These are phyloP conservation scores for Boleophthalmus pectinirostris DNA, from an alignment of 2,113 vertebrate species.

Conservation along the genomic window DNA sequence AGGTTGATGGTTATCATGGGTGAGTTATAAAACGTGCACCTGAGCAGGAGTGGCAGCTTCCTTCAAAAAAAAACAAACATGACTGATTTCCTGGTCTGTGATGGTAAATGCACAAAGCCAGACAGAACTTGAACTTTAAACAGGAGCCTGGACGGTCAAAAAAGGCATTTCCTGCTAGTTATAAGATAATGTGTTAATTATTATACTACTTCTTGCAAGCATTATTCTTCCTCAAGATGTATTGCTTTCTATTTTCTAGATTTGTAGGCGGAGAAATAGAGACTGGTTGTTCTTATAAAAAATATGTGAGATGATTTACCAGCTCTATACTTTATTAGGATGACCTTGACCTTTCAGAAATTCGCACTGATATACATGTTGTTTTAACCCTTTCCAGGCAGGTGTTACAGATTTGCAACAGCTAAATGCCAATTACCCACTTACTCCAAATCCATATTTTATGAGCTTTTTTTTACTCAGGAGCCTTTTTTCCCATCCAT, in stretches of 20 bases:
- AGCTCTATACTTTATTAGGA: too few species aligned
- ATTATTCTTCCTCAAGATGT: not conserved
- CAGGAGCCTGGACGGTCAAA: not conserved
- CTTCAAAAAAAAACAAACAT: not conserved
- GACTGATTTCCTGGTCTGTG: not conserved
- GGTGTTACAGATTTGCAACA: too few species aligned
- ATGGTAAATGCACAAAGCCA: not conserved
- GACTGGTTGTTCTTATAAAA: too few species aligned
- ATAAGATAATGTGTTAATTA: not conserved
- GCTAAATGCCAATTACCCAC: too few species aligned
- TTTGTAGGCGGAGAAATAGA: not conserved
- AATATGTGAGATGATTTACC: too few species aligned
- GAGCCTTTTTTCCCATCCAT: too few species aligned
- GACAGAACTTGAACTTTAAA: not conserved
- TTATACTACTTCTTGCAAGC: not conserved
- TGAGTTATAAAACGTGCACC: not conserved
- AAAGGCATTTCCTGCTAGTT: conserved; percentile 7
- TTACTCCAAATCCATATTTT: too few species aligned
- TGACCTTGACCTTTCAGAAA: too few species aligned
- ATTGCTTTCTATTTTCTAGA: not conserved
- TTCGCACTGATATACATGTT: too few species aligned
- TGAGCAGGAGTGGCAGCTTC: not conserved
- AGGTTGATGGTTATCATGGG: not conserved
- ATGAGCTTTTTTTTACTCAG: too few species aligned
- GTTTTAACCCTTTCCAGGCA: too few species aligned